Evolutionary conservation across 2,797 vertebrate species (phyloP).

Genomic region (Lagodon rhomboides): DNA sequence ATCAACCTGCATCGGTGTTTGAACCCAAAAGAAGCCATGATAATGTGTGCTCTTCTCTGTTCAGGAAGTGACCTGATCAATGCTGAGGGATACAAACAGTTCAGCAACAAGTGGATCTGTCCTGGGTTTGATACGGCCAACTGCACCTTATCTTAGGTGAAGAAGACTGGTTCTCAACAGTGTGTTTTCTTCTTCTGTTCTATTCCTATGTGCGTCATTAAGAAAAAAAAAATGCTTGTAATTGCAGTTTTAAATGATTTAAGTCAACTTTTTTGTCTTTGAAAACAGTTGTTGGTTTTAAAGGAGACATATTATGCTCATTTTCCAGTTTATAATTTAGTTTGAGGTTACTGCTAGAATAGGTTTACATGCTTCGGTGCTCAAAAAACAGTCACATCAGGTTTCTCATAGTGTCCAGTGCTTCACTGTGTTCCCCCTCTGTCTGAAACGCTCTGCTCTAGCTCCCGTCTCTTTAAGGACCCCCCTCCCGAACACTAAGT

Average conservation of each 20-base stretch:
- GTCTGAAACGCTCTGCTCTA: no score
- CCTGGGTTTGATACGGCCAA: slow-evolving; percentile 61
- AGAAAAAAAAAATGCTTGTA: neutral
- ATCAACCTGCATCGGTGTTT: neutral
- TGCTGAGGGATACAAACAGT: slow-evolving; percentile 73
- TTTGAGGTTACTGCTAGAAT: no score
- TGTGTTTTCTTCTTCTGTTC: neutral
- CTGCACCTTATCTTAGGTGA: slow-evolving; percentile 48
- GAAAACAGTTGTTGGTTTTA: neutral
- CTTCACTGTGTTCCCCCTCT: no score
- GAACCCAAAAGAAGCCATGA: neutral
- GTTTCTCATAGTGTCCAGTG: no score
- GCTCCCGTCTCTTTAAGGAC: no score
- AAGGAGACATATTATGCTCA: no score
- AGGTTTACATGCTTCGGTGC: no score
- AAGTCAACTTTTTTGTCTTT: neutral
- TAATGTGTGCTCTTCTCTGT: neutral
- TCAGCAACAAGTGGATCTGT: slow-evolving; percentile 80
- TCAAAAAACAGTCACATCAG: no score
- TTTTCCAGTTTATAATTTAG: no score
- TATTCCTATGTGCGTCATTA: neutral
- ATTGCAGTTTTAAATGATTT: neutral
- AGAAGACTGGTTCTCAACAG: neutral
- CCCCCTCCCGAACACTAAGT: no score
- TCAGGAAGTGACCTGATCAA: slow-evolving; percentile 64